A percentile compares a stretch with the other conserved stretches of the same genome.
Evolutionary conservation across 2,113 vertebrate genomes (phyloP).

Genomic region (Ammodytes dubius): DNA sequence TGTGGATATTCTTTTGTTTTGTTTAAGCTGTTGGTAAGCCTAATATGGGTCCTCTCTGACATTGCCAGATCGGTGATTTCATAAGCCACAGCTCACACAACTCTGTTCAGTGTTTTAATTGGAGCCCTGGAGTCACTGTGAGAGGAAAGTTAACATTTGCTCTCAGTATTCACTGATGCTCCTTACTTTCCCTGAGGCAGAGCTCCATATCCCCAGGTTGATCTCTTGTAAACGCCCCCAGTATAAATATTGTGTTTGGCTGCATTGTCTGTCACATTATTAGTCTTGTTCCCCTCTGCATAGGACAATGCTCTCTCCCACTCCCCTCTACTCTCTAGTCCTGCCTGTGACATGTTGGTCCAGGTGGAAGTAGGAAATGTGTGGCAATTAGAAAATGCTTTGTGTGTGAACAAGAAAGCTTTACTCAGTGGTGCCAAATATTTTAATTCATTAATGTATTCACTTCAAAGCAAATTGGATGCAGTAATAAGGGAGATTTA

Average conservation of each 20-base stretch:
- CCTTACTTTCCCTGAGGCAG: conserved; percentile 3
- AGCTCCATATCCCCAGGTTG: neutral
- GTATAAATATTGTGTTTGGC: conserved; percentile 33
- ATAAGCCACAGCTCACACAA: conserved; percentile 16
- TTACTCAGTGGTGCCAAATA: neutral
- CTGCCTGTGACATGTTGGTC: neutral
- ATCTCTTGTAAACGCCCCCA: conserved; percentile 16
- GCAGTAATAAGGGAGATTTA: neutral
- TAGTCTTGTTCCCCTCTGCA: conserved; percentile 16
- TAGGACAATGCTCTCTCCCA: neutral
- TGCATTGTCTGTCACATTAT: conserved; percentile 26
- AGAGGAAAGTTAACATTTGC: conserved; percentile 21
- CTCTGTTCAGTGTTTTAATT: conserved; percentile 51
- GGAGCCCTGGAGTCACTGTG: conserved; percentile 54
- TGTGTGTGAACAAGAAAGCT: no score
- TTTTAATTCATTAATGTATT: neutral
- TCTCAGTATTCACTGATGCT: conserved; percentile 12
- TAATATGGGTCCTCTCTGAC: conserved; percentile 28
- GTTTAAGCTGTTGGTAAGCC: neutral
- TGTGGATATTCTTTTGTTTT: neutral
- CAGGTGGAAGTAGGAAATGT: neutral
- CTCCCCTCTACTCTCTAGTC: neutral
- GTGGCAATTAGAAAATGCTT: neutral
- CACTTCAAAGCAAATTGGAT: neutral
- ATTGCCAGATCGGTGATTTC: conserved; percentile 55